phyloP scores from a whole-genome alignment of 2,113 vertebrate genomes.

The Xiphorhynchus elegans region DNA sequence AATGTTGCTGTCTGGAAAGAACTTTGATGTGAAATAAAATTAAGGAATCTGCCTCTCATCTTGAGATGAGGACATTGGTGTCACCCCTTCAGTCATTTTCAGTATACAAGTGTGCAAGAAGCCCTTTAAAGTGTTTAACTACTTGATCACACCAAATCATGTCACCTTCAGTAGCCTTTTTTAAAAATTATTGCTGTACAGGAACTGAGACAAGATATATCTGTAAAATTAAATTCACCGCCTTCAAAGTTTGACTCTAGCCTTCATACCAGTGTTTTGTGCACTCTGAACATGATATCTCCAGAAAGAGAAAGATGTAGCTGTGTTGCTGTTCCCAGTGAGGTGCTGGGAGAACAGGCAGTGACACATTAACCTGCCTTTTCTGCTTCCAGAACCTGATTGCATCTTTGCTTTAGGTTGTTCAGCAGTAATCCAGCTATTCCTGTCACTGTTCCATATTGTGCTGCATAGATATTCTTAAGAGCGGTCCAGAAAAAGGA shows the following conservation, averaged over 20 bases:
- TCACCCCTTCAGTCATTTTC: not conserved
- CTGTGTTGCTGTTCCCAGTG: fast-evolving
- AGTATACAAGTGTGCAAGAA: not conserved
- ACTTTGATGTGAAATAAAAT: not conserved
- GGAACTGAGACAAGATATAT: not conserved
- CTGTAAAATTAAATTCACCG: not conserved
- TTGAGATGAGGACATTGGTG: not conserved
- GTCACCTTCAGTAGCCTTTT: not conserved
- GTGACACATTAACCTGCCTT: not conserved
- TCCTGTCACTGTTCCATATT: not conserved
- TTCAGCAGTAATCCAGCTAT: not conserved
- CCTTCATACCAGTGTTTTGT: not conserved
- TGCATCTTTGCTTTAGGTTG: not conserved
- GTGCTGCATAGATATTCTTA: not conserved
- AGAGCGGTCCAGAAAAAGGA: not conserved
- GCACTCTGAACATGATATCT: not conserved
- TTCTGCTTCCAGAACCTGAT: not conserved
- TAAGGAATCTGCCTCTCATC: not conserved
- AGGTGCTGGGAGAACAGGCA: not conserved
- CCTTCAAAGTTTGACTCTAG: not conserved
- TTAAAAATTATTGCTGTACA: not conserved
- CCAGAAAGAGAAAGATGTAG: not conserved
- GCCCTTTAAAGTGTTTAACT: not conserved
- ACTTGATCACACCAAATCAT: not conserved
- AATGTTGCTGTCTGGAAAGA: not conserved